phyloP scores from a whole-genome alignment of 2,888 invertebrate species.

The Imbricaverruca yamaguchii region DNA sequence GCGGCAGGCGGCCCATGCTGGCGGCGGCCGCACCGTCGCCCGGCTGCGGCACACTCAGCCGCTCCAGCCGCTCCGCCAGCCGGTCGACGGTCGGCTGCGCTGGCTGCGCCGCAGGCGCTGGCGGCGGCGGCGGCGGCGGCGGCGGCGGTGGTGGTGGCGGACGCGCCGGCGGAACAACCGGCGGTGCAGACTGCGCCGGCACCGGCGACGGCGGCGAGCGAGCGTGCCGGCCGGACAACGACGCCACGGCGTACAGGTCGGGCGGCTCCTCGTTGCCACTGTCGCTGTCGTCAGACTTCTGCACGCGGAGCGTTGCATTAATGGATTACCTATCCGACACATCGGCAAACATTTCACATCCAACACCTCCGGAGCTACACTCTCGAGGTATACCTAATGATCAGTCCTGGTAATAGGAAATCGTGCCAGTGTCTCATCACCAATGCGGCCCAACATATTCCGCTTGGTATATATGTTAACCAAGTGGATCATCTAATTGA shows the following conservation, averaged over 20 bases:
- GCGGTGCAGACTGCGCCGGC: conserved; percentile 23
- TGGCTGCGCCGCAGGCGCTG: conserved; percentile 30
- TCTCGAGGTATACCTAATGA: no score
- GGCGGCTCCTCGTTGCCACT: conserved; percentile 92
- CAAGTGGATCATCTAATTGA: no score
- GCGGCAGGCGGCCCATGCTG: not conserved
- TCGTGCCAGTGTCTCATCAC: no score
- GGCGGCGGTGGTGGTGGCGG: conserved; percentile 20
- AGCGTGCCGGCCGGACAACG: not conserved
- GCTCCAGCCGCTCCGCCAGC: conserved; percentile 54
- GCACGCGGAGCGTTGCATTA: conserved; percentile 22
- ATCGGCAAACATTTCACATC: no score
- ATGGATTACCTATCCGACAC: no score
- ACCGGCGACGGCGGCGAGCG: not conserved
- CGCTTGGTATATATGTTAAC: no score
- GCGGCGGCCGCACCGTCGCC: not conserved
- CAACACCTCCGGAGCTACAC: no score
- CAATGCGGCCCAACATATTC: no score
- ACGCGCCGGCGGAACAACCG: not conserved
- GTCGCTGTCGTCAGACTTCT: conserved; percentile 79
- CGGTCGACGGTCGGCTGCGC: conserved; percentile 41
- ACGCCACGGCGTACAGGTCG: conserved; percentile 47
- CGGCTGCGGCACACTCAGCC: conserved; percentile 45
- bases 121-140: conserved; percentile 16
- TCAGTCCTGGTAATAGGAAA: no score